phyloP scores from a whole-genome alignment of 2,797 vertebrate species.

The Liparis tanakae region DNA sequence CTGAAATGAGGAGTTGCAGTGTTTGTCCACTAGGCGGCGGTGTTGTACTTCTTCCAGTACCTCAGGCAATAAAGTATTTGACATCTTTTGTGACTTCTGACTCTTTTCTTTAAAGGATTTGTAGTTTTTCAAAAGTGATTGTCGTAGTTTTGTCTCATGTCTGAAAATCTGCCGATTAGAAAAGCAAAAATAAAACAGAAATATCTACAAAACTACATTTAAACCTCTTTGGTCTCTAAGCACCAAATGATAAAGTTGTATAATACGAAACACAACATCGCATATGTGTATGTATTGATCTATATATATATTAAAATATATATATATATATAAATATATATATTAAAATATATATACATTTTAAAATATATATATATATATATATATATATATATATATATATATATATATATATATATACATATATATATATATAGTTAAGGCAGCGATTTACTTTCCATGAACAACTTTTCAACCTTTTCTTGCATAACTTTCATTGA shows the following conservation, averaged over 20 bases:
- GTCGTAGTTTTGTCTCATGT: neutral
- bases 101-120: neutral
- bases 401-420: too few relatives aligned
- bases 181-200: neutral
- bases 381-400: too few relatives aligned
- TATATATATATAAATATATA: too few relatives aligned
- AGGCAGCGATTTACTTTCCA: constrained; percentile 30
- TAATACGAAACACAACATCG: constrained; percentile 11
- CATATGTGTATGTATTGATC: too few relatives aligned
- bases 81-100: neutral
- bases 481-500: neutral
- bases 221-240: constrained; percentile 38
- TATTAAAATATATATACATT: too few relatives aligned
- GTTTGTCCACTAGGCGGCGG: constrained; percentile 71
- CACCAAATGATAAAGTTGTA: constrained; percentile 11
- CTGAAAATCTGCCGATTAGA: neutral
- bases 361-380: neutral
- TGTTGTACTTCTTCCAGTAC: constrained; percentile 68
- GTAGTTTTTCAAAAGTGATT: constrained; percentile 5
- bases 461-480: neutral
- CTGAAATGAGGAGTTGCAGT: constrained; percentile 59
- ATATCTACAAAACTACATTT: neutral
- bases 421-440: constrained; percentile 9
- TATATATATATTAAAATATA: too few relatives aligned
- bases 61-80: constrained; percentile 32